phyloP scores from a whole-genome alignment of 2,797 vertebrate species.

The Aselliscus stoliczkanus region DNA sequence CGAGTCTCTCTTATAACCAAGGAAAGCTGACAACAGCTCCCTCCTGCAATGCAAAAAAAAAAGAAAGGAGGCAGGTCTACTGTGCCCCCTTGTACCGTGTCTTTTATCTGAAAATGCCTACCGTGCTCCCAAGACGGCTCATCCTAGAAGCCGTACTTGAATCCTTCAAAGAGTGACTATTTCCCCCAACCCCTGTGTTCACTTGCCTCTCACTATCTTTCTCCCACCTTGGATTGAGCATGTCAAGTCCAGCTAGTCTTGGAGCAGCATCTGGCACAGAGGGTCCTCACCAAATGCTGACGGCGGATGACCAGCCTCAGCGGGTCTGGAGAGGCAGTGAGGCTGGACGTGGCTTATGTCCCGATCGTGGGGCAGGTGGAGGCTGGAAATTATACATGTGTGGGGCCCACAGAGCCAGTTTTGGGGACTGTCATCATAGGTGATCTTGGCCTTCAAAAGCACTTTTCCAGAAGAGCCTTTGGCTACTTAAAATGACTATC shows the following conservation, averaged over 20 bases:
- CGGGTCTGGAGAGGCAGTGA: not conserved
- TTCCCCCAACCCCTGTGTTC: not conserved
- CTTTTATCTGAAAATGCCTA: not conserved
- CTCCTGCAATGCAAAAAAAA: not conserved
- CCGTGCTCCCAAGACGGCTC: not conserved
- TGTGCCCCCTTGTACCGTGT: not conserved
- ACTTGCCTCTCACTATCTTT: not conserved
- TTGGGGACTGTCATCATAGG: not conserved
- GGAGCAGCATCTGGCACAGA: not conserved
- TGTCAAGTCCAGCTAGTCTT: not conserved
- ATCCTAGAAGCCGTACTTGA: not conserved
- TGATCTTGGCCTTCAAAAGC: not conserved
- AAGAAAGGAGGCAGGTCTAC: not conserved
- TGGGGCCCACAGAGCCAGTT: not conserved
- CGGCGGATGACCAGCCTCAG: not conserved
- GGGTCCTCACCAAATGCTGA: not conserved
- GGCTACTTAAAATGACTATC: not conserved
- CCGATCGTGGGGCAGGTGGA: not conserved
- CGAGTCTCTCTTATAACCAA: not conserved
- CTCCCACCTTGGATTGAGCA: not conserved
- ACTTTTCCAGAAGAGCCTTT: not conserved
- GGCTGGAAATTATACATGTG: fast-evolving
- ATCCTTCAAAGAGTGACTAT: not conserved
- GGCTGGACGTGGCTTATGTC: not conserved
- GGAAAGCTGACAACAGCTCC: not conserved